Base-by-base conservation (phyloP, 2,113 vertebrate species). In the Willisornis vidua region DNA sequence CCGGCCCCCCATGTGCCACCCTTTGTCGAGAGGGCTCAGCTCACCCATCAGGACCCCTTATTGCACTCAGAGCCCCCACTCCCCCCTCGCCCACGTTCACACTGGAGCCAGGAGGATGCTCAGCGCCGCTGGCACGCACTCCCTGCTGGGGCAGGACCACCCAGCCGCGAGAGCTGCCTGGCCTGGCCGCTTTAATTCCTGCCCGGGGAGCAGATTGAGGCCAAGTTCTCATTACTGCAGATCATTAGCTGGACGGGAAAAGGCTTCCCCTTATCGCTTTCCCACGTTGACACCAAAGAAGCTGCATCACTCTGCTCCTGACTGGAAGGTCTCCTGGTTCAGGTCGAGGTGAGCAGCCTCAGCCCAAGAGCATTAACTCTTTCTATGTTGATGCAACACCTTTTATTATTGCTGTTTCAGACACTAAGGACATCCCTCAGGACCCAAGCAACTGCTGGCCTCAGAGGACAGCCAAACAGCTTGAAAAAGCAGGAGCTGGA, bases 151-250 rank as follows among this genome's bases (percentile, higher is more conserved):
- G 26, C 77, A 68, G 87, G 92, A 87, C 87, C 84, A 89, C 89
- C 86, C 94, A 86, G 58, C 58, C 11, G 11, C 22, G 3, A 6
- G 48, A 46, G 88, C 96, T 54, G 57, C 73, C 85, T 52, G 5
- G 48, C 43, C 71, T 1, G 7, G 6, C 41, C 0, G 0, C 49
- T 87, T 45, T 33, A 65, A 70, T 57, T 76, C 87, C 83, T 74
- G 90, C 58, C 83, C 5, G 0, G 48, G 22, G 84, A 85, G 70
- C 49, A 28, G 78, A 37, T 1, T 18, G 51, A 73, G 75, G 85
- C 95, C 94, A 94, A 88, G 75, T 66, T 88, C 92, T 95, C 88
- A 74, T 92, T 90, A 70, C 54, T 41, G 51, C 78, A 83, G 71
- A 33, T 86, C 68, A 15, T 90, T 41, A 91, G 85, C 77, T 19